A percentile compares a stretch with the other conserved stretches of the same genome.
phyloP scores from a whole-genome alignment of 2,113 vertebrate species.

The Climacteris rufus region DNA sequence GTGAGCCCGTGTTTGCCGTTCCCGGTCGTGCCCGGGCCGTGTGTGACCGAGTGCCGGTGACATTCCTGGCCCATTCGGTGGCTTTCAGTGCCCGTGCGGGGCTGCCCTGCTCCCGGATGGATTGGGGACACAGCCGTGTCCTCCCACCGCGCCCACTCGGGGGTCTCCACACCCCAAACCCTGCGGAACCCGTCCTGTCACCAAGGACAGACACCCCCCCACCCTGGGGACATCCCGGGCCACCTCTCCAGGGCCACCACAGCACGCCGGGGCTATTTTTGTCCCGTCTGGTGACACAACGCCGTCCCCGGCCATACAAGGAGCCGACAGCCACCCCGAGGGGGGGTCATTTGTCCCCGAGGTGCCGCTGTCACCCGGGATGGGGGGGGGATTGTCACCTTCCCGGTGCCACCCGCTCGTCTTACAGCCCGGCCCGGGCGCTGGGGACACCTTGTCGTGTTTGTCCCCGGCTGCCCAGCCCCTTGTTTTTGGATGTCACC shows the following conservation, averaged over 20 bases:
- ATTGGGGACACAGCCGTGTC: background rate
- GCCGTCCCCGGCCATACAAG: background rate
- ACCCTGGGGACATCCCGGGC: background rate
- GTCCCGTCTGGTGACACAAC: background rate
- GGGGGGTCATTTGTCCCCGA: background rate
- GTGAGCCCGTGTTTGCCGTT: background rate
- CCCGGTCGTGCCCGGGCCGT: background rate
- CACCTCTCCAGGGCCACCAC: background rate
- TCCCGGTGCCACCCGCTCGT: rapidly evolving
- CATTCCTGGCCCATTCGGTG: background rate
- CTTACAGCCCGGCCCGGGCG: rapidly evolving
- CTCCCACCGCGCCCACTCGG: too few species aligned
- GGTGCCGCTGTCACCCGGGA: background rate
- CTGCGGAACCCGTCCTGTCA: background rate
- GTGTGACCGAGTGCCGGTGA: background rate
- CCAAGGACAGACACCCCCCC: background rate
- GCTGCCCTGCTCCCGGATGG: background rate
- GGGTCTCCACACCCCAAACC: background rate
- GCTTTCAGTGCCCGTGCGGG: background rate
- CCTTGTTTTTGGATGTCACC: background rate
- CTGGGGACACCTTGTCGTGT: background rate
- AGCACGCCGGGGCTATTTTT: background rate
- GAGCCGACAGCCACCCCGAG: background rate
- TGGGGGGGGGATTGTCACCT: background rate
- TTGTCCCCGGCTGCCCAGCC: background rate